Evolutionary conservation across 2,797 vertebrate species (phyloP).

Genomic region (Silurus lanzhouensis): DNA sequence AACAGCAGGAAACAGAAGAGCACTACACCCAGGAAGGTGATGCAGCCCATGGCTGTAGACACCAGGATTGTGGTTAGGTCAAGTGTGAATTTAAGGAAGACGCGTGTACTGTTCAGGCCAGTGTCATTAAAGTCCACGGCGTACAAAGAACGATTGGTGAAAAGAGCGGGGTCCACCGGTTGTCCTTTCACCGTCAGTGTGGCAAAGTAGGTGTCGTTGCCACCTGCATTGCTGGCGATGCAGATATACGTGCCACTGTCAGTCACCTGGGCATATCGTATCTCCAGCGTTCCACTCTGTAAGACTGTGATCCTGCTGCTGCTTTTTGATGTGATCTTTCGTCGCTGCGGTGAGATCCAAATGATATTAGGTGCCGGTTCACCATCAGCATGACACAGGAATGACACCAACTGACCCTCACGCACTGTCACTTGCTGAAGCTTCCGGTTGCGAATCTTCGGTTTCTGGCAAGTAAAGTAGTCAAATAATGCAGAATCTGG

Average conservation of each 20-base stretch:
- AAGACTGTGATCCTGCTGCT: slow-evolving; percentile 83
- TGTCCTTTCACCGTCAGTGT: slow-evolving; percentile 85
- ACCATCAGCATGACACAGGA: slow-evolving; percentile 91
- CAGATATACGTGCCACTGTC: slow-evolving; percentile 98
- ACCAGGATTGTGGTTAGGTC: slow-evolving; percentile 98
- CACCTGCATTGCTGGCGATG: slow-evolving; percentile 94
- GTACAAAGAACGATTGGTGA: slow-evolving; percentile 84
- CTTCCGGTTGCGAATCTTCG: slow-evolving; percentile 91
- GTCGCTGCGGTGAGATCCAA: slow-evolving; percentile 94
- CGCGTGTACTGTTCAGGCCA: slow-evolving; percentile 87
- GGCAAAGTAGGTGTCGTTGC: slow-evolving; percentile 97
- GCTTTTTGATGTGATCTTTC: slow-evolving; percentile 82
- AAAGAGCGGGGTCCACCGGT: slow-evolving; percentile 72
- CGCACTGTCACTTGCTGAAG: slow-evolving; percentile 84
- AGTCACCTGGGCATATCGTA: slow-evolving; percentile 86
- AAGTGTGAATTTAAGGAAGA: slow-evolving; percentile 90
- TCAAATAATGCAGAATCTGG: slow-evolving; percentile 92
- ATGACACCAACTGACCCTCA: slow-evolving; percentile 87
- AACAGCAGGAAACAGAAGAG: slow-evolving; percentile 98
- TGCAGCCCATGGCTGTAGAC: slow-evolving; percentile 98
- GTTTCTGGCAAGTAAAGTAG: slow-evolving; percentile 96
- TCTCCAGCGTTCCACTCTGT: slow-evolving; percentile 88
- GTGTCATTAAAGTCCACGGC: slow-evolving; percentile 85
- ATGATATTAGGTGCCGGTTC: slow-evolving; percentile 87
- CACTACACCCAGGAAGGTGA: slow-evolving; percentile 96